These are phyloP conservation scores for Spea hammondii DNA, from an alignment of 2,797 vertebrate genomes.

Conservation along the genomic window DNA sequence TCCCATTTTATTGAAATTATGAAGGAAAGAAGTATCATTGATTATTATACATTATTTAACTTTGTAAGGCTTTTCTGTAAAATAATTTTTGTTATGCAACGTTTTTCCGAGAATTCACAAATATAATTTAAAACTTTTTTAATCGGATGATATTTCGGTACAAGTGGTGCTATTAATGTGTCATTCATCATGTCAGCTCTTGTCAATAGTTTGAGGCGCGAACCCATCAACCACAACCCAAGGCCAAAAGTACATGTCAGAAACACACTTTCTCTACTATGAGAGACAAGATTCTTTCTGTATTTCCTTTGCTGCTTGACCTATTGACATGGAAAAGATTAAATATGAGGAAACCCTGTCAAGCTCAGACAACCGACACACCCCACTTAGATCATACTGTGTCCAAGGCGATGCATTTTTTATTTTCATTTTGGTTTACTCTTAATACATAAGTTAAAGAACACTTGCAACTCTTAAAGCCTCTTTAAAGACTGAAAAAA, in stretches of 20 bases:
- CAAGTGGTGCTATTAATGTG: too few relatives aligned
- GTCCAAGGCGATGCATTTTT: too few relatives aligned
- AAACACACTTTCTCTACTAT: not conserved
- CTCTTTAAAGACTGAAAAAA: too few relatives aligned
- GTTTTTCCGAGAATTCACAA: not conserved
- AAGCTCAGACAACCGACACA: not conserved
- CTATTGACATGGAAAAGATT: conserved; percentile 20
- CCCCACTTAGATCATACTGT: too few relatives aligned
- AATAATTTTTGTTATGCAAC: too few relatives aligned
- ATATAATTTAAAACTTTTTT: not conserved
- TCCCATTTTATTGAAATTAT: too few relatives aligned
- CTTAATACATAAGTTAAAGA: too few relatives aligned
- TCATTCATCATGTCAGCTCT: not conserved
- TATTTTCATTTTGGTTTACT: too few relatives aligned
- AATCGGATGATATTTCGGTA: not conserved
- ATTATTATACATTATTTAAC: too few relatives aligned
- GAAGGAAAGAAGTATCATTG: too few relatives aligned
- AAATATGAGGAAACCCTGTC: conserved; percentile 1
- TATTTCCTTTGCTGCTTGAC: not conserved
- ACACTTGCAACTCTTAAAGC: too few relatives aligned
- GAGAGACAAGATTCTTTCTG: not conserved
- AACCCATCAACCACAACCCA: not conserved
- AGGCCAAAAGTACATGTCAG: not conserved
- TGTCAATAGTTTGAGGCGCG: not conserved
- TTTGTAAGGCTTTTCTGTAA: too few relatives aligned